Base-by-base conservation (phyloP, 2,888 invertebrate species). In the Geotrupes spiniger region DNA sequence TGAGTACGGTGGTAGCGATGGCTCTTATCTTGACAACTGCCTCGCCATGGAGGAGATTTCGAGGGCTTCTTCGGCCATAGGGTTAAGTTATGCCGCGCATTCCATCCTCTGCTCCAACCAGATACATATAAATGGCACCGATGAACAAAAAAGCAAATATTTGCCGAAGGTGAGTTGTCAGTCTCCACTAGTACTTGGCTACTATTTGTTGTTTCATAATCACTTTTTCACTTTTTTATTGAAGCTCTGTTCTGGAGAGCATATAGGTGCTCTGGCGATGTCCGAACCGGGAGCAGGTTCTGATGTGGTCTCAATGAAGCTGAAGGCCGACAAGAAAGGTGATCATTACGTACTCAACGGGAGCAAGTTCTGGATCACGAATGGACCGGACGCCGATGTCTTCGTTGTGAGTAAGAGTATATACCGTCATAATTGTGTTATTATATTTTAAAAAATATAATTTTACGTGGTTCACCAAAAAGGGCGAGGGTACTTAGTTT, bases 301-400 rank as follows among this genome's bases (percentile, higher is more conserved):
- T 2, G 98, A 99, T 76, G 98, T 99, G 1, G 92, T 96, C 1
- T 93, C 97, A 1, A 98, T 99, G 98, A 93, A 89, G 69, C 70
- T 92, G 11, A 82, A 78, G 38, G 99, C 98, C 0, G 92, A 92
- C 51, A 90, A 88, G 64, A 83, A 89, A 61, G 92, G 89, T 0
- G 94, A 96, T 66, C 81, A 90, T 69, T 99, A 94, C 68, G 72
- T 98, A 0, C 75, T 99, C 1, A 99, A 99, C 71, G 99, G 99
- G 2, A 91, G 80, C 62, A 99, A 99, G 73, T 98, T 98, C 74
- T 99, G 99, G 99, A 99, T 99, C 52, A 99, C 99, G 0, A 99
- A 99, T 71, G 98, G 92, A 4, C 89, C 95, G 0, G 92, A 95
- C 73, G 98, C 99, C 15, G 96, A 99, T 70, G 87, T 92, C 10